Evolutionary conservation across 2,797 vertebrate species (phyloP).

Genomic region (Bryconaethiops microstoma): DNA sequence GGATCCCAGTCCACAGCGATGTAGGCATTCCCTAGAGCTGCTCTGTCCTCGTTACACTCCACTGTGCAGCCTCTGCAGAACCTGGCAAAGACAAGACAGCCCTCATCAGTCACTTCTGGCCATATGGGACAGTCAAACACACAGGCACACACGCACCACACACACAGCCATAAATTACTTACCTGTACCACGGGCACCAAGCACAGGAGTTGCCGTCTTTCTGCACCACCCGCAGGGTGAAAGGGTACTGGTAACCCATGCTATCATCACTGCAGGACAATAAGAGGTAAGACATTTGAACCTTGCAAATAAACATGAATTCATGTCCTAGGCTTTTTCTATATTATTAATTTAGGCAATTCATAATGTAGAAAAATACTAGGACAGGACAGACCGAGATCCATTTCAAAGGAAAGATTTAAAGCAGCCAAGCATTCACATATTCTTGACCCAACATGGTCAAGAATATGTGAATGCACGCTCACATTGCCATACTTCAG

Average conservation of each 20-base stretch:
- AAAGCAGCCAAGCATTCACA: too few species aligned
- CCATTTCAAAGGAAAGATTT: too few species aligned
- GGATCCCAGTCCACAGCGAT: conserved; percentile 99
- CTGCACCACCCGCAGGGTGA: conserved; percentile 92
- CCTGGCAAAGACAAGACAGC: conserved; percentile 67
- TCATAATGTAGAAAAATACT: too few species aligned
- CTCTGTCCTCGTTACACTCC: conserved; percentile 90
- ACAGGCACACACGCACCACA: background rate
- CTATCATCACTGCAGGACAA: conserved; percentile 89
- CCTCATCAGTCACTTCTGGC: conserved; percentile 21
- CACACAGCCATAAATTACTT: conserved; percentile 53
- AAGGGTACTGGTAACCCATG: conserved; percentile 98
- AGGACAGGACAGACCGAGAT: too few species aligned
- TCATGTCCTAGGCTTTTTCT: too few species aligned
- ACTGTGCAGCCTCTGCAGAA: conserved; percentile 96
- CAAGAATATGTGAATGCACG: too few species aligned
- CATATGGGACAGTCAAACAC: background rate
- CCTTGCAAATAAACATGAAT: background rate
- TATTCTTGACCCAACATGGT: too few species aligned
- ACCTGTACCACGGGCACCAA: conserved; percentile 99
- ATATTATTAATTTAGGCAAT: too few species aligned
- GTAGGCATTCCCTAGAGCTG: conserved; percentile 89
- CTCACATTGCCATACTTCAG: too few species aligned
- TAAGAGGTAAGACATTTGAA: background rate
- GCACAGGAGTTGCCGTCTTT: conserved; percentile 97